These are phyloP conservation scores for Mellivora capensis DNA, from an alignment of 2,113 vertebrate species.

Conservation along the genomic window DNA sequence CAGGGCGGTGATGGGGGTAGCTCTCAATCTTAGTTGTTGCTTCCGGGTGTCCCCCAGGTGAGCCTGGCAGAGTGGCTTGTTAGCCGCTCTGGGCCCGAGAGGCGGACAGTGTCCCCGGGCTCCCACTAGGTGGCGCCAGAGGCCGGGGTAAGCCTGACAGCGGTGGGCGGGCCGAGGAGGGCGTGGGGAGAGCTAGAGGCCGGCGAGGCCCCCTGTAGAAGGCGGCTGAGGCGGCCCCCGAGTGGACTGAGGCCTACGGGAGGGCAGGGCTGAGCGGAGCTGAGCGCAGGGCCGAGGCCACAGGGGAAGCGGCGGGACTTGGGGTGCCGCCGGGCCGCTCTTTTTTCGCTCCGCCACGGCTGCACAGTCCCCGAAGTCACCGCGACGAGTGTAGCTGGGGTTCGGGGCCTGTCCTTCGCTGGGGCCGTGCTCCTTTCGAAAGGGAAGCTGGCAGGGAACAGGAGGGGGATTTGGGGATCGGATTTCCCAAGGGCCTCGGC, in stretches of 20 bases:
- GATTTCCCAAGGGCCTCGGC: neutral
- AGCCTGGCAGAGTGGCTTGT: neutral
- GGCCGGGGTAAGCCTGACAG: neutral
- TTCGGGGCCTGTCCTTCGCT: neutral
- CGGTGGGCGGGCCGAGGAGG: neutral
- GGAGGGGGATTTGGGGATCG: neutral
- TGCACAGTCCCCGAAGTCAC: too few relatives aligned
- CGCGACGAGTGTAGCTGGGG: neutral
- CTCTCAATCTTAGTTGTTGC: neutral
- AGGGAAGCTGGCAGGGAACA: neutral
- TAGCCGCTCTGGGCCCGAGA: neutral
- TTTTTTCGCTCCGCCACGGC: neutral
- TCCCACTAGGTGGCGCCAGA: slow-evolving; percentile 69
- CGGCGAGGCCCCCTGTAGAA: neutral
- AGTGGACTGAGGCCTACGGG: neutral
- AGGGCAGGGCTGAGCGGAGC: too few relatives aligned
- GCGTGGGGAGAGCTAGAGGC: fast-evolving
- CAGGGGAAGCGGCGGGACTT: fast-evolving
- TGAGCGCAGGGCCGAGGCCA: neutral
- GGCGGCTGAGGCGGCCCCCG: fast-evolving
- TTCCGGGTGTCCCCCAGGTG: neutral
- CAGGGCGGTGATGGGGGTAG: neutral
- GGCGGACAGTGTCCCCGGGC: neutral
- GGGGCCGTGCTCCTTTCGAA: neutral
- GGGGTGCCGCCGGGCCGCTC: fast-evolving